phyloP scores from a whole-genome alignment of 2,797 vertebrate species.

The Sebastes diploproa region DNA sequence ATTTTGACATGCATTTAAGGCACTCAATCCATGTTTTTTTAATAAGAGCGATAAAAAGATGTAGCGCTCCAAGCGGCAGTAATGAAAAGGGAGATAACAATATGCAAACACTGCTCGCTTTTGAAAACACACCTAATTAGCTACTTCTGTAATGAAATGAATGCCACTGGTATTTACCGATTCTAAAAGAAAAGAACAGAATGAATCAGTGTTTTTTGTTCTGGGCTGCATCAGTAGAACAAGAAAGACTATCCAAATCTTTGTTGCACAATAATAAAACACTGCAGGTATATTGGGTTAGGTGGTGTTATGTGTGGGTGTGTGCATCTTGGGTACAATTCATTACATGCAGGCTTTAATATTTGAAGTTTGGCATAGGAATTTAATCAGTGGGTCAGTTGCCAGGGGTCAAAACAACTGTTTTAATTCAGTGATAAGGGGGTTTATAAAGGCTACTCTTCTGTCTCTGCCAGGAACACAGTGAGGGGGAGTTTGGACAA shows the following conservation, averaged over 20 bases:
- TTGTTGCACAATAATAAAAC: constrained; percentile 7
- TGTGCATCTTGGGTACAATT: neutral
- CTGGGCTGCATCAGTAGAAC: neutral
- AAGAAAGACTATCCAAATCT: neutral
- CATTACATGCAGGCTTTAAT: constrained; percentile 10
- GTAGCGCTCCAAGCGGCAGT: neutral
- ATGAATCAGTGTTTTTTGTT: neutral
- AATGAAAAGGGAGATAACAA: neutral
- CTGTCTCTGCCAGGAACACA: constrained; percentile 44
- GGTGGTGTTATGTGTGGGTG: neutral
- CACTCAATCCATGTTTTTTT: neutral
- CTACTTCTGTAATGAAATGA: neutral
- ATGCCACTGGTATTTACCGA: constrained; percentile 6
- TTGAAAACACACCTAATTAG: constrained; percentile 19
- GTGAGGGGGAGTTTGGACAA: constrained; percentile 13
- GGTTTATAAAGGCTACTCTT: constrained; percentile 25
- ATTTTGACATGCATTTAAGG: neutral
- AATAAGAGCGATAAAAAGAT: neutral
- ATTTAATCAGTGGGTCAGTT: constrained; percentile 32
- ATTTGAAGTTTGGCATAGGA: constrained; percentile 26
- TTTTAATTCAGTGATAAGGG: constrained; percentile 39
- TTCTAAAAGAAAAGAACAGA: neutral
- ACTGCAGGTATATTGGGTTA: constrained; percentile 12
- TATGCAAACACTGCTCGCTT: neutral
- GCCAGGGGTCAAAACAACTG: constrained; percentile 18